Conservation (phyloP, 2,888 invertebrate genomes). For the Chydorus sphaericus region DNA sequence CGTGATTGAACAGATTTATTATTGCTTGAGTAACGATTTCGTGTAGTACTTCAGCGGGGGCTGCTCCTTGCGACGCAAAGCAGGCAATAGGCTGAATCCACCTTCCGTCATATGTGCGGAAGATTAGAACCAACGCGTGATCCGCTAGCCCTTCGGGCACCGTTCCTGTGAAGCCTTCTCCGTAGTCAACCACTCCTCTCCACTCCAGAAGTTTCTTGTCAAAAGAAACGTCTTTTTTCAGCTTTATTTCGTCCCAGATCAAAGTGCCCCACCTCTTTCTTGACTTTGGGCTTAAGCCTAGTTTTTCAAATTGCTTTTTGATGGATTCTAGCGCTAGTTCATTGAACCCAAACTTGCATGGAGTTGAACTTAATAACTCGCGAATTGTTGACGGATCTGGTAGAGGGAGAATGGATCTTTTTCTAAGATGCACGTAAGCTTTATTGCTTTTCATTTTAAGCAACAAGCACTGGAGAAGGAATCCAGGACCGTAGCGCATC, state of each 20-base stretch:
- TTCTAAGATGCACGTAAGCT: not conserved
- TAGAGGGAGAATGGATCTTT: not conserved
- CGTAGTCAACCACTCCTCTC: not conserved
- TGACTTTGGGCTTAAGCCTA: not conserved
- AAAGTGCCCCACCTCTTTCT: not conserved
- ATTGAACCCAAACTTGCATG: not conserved
- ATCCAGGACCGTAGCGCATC: not conserved
- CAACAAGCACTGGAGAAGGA: not conserved
- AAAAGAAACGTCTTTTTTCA: not conserved
- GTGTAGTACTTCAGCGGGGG: too few species aligned
- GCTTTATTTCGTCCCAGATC: not conserved
- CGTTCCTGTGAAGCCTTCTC: not conserved
- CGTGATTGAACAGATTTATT: not conserved
- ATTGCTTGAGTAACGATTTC: not conserved
- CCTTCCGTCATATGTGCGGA: not conserved
- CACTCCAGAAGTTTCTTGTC: not conserved
- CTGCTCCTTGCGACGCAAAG: not conserved
- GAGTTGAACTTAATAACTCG: not conserved
- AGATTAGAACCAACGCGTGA: not conserved
- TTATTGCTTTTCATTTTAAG: not conserved
- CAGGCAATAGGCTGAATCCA: not conserved
- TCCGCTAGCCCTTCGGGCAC: not conserved
- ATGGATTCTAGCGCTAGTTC: not conserved
- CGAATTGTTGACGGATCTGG: not conserved
- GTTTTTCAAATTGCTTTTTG: not conserved